Base-by-base conservation (phyloP, 2,113 vertebrate genomes). In the Galeopterus variegatus region DNA sequence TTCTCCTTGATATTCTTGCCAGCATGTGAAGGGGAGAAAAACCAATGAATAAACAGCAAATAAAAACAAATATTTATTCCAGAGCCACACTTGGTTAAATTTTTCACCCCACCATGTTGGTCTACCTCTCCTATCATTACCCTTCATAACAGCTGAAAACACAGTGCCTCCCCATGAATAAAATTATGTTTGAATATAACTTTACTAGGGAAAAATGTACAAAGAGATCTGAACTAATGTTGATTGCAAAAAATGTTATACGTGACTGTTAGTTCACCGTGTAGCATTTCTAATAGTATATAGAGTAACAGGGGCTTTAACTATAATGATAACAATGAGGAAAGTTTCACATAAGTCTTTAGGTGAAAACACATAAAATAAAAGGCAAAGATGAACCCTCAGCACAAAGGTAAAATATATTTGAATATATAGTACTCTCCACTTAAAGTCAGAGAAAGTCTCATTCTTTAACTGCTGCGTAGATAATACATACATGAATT, bases 321-420 rank as follows among this genome's bases (percentile, higher is more conserved):
- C 15, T 93, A n/a, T 28, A 70, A 69, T 33, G n/a, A 41, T 41
- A 94, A 62, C 33, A 91, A 96, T n/a, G 36, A 95, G 13, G 15
- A 70, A 13, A 58, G 11, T 89, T 94, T 93, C 72, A 90, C 19
- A 33, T 33, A 60, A 73, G 33, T 84, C 54, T 84, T 86, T 58
- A 94, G 52, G 24, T 62, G 17, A 26, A 85, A 81, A 64, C 28
- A 52, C 41, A 41, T 41, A 69, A 72, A 48, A 56, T 62, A 76
- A 8, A 69, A 36, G 67, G 31, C 82, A 48, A 89, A 62, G 64
- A 86, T 92, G 93, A 97, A 88, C 50, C 36, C 28, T 70, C 31
- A 83, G 28, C 45, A 92, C n/a, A 80, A 93, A 79, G 7, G 31
- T 48, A 96, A 97, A 93, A 95, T 64, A 54, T 13, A 89, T 96